These are phyloP conservation scores for Solenodon paradoxus DNA, from an alignment of 2,113 vertebrate species.

Conservation along the genomic window DNA sequence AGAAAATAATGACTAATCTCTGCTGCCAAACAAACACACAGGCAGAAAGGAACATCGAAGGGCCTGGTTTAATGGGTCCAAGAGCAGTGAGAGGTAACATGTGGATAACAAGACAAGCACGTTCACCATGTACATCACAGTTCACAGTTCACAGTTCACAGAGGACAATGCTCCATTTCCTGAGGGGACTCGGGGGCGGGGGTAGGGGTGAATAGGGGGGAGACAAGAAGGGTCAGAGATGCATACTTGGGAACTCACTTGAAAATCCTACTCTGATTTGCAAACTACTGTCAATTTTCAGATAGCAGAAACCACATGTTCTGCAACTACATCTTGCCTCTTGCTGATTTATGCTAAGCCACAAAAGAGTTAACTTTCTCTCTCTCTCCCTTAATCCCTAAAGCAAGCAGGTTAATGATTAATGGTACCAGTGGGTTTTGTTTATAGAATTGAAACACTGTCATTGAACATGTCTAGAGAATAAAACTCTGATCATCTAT, in stretches of 20 bases:
- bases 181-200: too few relatives aligned
- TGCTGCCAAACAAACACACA: not conserved
- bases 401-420: conserved; percentile 65
- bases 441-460: conserved; percentile 41
- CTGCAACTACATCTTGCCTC: conserved; percentile 7
- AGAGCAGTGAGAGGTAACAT: not conserved
- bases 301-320: not conserved
- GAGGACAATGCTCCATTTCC: too few relatives aligned
- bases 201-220: too few relatives aligned
- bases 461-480: not conserved
- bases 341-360: not conserved
- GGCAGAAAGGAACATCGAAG: not conserved
- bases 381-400: conserved; percentile 17
- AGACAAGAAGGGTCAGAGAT: not conserved
- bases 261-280: not conserved
- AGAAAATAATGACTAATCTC: not conserved
- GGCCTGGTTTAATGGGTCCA: not conserved
- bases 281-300: not conserved
- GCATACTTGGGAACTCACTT: not conserved
- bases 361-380: conserved; percentile 46
- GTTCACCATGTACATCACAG: not conserved
- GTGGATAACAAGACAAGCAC: too few relatives aligned
- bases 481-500: not conserved
- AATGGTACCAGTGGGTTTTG: not conserved
- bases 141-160: too few relatives aligned